Evolutionary conservation across 2,797 vertebrate species (phyloP).

Genomic region (Gambusia yucatana): DNA sequence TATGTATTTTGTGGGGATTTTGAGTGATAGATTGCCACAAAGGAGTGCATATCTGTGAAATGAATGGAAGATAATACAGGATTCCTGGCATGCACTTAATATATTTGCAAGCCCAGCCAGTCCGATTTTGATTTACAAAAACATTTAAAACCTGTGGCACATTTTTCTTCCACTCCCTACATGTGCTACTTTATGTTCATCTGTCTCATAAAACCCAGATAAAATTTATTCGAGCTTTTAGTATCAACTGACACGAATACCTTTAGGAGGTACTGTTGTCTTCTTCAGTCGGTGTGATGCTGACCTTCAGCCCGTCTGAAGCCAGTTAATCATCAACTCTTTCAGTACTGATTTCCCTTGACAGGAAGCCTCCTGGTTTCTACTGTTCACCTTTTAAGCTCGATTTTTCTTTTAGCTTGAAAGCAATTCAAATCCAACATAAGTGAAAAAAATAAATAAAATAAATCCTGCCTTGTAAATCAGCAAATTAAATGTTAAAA

Average conservation of each 20-base stretch:
- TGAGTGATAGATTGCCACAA: background rate
- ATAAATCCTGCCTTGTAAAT: background rate
- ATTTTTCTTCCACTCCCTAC: background rate
- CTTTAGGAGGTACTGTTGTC: background rate
- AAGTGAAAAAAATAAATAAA: background rate
- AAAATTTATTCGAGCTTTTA: background rate
- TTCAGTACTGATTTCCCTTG: conserved; percentile 6
- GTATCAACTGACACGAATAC: background rate
- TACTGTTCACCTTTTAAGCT: background rate
- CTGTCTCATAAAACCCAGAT: background rate
- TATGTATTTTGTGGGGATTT: background rate
- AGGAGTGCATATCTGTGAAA: background rate
- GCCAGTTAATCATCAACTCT: conserved; percentile 50
- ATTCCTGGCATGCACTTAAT: background rate
- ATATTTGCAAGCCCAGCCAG: background rate
- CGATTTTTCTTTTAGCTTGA: background rate
- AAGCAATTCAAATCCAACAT: background rate
- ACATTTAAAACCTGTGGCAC: background rate
- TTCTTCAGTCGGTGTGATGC: conserved; percentile 5
- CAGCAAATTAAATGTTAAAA: background rate
- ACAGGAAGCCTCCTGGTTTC: background rate
- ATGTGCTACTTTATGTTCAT: background rate
- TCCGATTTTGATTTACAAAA: background rate
- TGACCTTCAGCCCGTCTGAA: conserved; percentile 40
- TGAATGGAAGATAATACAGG: background rate